Evolutionary conservation across 2,888 invertebrate genomes (phyloP).

Genomic region (Ectropis crepuscularia): DNA sequence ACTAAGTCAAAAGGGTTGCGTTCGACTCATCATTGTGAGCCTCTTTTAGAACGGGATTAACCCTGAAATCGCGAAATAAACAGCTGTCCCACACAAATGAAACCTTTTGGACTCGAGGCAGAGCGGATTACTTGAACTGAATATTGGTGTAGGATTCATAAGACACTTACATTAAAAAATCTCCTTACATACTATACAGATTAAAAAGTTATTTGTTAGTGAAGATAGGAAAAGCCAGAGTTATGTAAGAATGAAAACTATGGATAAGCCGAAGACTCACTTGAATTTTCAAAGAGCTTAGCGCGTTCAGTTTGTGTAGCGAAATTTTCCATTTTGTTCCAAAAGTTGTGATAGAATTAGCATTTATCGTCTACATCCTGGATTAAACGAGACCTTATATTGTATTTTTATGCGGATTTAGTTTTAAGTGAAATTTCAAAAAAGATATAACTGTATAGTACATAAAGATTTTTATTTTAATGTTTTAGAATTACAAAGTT

Average conservation of each 20-base stretch:
- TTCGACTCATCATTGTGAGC: too few species aligned
- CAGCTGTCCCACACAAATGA: too few species aligned
- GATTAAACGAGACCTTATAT: constrained; percentile 61
- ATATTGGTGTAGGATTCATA: too few species aligned
- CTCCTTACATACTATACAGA: constrained; percentile 4
- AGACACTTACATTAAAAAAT: background rate
- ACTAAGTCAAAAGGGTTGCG: too few species aligned
- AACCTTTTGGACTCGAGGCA: too few species aligned
- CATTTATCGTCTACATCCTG: constrained; percentile 71
- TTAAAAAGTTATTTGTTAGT: constrained; percentile 29
- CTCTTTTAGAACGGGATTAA: too few species aligned
- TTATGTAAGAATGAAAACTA: constrained; percentile 52
- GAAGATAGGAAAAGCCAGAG: constrained; percentile 29
- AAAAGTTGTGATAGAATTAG: constrained; percentile 69
- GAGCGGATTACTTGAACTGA: too few species aligned
- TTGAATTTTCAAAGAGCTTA: constrained; percentile 57
- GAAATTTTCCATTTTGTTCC: constrained; percentile 64
- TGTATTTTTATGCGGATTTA: constrained; percentile 53
- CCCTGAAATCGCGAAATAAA: too few species aligned
- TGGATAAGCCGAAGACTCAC: constrained; percentile 47
- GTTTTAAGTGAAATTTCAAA: background rate
- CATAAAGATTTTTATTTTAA: constrained; percentile 30
- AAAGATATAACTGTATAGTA: background rate
- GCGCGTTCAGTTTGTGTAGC: constrained; percentile 49
- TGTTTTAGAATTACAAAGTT: constrained; percentile 1